Evolutionary conservation across 2,888 invertebrate species (phyloP).

Genomic region (Crioceris asparagi): DNA sequence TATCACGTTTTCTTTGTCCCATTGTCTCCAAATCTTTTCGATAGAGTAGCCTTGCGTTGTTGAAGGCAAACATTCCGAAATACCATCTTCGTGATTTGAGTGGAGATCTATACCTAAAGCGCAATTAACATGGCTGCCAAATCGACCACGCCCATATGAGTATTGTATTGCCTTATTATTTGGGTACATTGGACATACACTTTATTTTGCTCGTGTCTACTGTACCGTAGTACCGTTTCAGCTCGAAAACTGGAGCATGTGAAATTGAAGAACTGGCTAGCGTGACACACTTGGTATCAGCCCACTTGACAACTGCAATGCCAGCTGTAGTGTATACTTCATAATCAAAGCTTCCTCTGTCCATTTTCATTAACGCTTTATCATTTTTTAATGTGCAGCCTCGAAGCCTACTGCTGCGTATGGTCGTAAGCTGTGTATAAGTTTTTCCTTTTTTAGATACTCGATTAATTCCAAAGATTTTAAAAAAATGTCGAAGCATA

Average conservation of each 20-base stretch:
- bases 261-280: constrained; percentile 9
- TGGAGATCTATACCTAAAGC: constrained; percentile 5
- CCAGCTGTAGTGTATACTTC: constrained; percentile 8
- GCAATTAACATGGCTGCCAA: constrained; percentile 11
- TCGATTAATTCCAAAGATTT: not conserved
- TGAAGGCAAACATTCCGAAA: constrained; percentile 2
- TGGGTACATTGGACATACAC: constrained; percentile 10
- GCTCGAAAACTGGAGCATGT: constrained; percentile 1
- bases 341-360: constrained; percentile 12
- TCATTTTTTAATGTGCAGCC: not conserved
- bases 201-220: constrained; percentile 8
- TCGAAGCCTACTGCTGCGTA: not conserved
- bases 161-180: constrained; percentile 19
- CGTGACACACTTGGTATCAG: constrained; percentile 18
- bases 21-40: not conserved
- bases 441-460: not conserved
- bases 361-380: not conserved
- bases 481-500: not conserved
- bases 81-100: constrained; percentile 8
- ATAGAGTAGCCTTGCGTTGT: not conserved
- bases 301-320: constrained; percentile 19
- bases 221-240: constrained; percentile 4
- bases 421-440: not conserved
- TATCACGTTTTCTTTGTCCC: not conserved
- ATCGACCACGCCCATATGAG: constrained; percentile 17